Evolutionary conservation across 2,113 vertebrate genomes (phyloP), one percentile per base, ranked within the genome.

Genomic region (Accipiter cooperii): DNA sequence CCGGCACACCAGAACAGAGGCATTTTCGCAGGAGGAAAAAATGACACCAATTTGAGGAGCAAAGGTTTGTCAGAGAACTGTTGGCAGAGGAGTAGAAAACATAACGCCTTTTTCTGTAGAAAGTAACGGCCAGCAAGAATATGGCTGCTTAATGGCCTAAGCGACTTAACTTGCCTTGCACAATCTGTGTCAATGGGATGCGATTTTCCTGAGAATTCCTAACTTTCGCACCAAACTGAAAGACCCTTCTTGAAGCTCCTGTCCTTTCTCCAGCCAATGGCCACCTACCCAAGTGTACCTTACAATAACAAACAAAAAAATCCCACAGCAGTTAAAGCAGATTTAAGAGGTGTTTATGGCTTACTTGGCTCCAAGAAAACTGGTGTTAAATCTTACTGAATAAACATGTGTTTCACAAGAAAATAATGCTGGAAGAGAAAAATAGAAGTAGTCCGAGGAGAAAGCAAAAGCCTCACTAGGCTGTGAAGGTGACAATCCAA

Each of bases 1-100:
- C n/a, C 58, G 22, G 31, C 5, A 2, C 69, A 49, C 9, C 15
- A 64, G 28, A 76, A 38, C 3, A 3, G 26, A 71, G 14, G 3
- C 15, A n/a, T n/a, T 76, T 79, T 64, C 1, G 4, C 57, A 60
- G 25, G 17, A 66, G 17, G 10, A 17, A 34, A 49, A 38, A 55
- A 4, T 9, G 1, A 42, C 40, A 31, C 20, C 0, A 1, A 52
- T 40, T 12, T 19, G 36, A 75, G 21, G 19, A 80, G 29, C 42
- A 76, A 55, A 64, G 21, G 12, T 44, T 34, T 85, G n/a, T 10
- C 63, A 80, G n/a, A 77, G n/a, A 47, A 47, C 26, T 49, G 25
- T 4, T 80, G 64, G 42, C 33, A 68, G 34, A 70, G 3, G 2
- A 3, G 6, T 4, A 83, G 18, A n/a, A 75, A 83, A 69, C 8